A percentile compares a stretch with the other conserved stretches of the same genome.
phyloP scores from a whole-genome alignment of 2,888 invertebrate species.

The Ichneumoninae sp. region DNA sequence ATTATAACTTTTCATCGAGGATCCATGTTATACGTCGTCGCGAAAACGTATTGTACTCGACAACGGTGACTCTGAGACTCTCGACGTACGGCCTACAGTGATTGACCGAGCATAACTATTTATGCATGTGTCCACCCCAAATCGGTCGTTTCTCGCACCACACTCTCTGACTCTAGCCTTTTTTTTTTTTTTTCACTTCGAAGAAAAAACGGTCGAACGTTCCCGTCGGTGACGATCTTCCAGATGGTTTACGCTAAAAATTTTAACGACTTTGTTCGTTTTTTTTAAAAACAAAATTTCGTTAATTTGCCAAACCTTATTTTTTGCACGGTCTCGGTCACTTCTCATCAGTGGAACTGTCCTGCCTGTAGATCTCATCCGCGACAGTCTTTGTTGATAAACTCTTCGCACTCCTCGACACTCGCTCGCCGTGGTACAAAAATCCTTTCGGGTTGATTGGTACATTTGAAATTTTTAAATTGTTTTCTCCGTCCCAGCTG shows the following conservation, averaged over 20 bases:
- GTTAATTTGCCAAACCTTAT: neutral
- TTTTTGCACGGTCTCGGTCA: neutral
- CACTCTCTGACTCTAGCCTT: constrained; percentile 30
- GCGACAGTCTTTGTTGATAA: neutral
- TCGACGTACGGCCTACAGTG: constrained; percentile 11
- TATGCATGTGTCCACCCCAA: constrained; percentile 59
- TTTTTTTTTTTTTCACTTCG: neutral
- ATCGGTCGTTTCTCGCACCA: constrained; percentile 30
- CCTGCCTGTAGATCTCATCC: neutral
- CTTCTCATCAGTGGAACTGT: neutral
- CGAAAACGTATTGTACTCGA: constrained; percentile 9
- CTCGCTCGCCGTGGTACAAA: neutral
- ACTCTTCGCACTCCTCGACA: neutral
- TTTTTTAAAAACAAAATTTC: neutral
- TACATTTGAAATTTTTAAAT: neutral
- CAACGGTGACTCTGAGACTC: neutral
- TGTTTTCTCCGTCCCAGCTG: neutral
- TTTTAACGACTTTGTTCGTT: neutral
- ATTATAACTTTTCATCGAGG: constrained; percentile 73
- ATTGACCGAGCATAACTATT: constrained; percentile 45
- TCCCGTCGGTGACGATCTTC: neutral
- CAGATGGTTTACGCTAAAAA: neutral
- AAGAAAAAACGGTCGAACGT: neutral
- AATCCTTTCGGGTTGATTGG: neutral
- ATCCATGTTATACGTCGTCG: constrained; percentile 28